Evolutionary conservation across 1,140 invertebrate genomes (phyloP).

Genomic region (silkworm (Bombyx mori)): ASM3026992v2 NC_085120.1:3311001-3311500

Average conservation of each 20-base stretch:
- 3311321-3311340: conserved; percentile 70
- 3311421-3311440: conserved; percentile 61
- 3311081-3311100: conserved; percentile 51
- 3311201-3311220: conserved; percentile 49
- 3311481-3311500: conserved; percentile 46
- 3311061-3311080: conserved; percentile 68
- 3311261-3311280: conserved; percentile 49
- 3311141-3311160: conserved; percentile 69
- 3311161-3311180: conserved; percentile 48
- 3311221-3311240: conserved; percentile 56
- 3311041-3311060: conserved; percentile 70
- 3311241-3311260: conserved; percentile 60
- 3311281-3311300: conserved; percentile 61
- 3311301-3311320: conserved; percentile 68
- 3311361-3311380: conserved; percentile 68
- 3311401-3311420: conserved; percentile 62
- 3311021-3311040: conserved; percentile 67
- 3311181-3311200: conserved; percentile 33
- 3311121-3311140: conserved; percentile 69
- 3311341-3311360: conserved; percentile 70
- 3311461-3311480: conserved; percentile 62
- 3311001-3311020: conserved; percentile 65
- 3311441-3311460: conserved; percentile 54
- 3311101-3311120: conserved; percentile 67
- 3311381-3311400: conserved; percentile 67